Evolutionary conservation across 2,888 invertebrate species (phyloP).

Genomic region (Melipona beecheii): DNA sequence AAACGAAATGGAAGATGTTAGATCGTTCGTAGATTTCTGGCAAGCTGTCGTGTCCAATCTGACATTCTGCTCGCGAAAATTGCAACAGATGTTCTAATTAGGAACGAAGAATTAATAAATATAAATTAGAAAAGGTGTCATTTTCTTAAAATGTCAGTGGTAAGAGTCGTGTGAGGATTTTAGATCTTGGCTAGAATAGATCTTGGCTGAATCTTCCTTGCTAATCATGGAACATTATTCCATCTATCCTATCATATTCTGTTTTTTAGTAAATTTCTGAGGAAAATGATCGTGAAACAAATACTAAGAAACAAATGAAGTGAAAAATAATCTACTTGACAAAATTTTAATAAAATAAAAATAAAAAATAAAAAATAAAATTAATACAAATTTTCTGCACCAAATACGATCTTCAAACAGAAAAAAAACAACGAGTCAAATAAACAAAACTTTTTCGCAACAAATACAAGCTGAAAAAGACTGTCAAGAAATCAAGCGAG

Average conservation of each 20-base stretch:
- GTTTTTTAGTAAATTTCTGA: neutral
- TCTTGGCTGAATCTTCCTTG: neutral
- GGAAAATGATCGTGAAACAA: neutral
- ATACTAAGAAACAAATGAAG: neutral
- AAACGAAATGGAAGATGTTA: neutral
- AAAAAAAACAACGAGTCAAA: no score
- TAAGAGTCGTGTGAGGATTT: neutral
- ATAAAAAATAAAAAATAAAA: no score
- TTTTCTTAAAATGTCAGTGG: neutral
- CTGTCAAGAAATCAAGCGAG: neutral
- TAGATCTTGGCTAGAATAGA: neutral
- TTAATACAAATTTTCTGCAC: no score
- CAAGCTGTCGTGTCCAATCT: neutral
- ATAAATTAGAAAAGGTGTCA: neutral
- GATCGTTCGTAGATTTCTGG: neutral
- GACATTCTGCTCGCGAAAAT: no score
- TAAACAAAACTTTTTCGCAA: no score
- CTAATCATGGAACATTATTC: neutral
- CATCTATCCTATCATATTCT: neutral
- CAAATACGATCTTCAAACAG: no score
- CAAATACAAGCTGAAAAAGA: no score
- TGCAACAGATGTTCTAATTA: no score
- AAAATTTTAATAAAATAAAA: neutral
- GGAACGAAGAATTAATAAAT: no score
- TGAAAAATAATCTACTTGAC: neutral